phyloP scores from a whole-genome alignment of 2,888 invertebrate genomes.

The Apamea crenata region DNA sequence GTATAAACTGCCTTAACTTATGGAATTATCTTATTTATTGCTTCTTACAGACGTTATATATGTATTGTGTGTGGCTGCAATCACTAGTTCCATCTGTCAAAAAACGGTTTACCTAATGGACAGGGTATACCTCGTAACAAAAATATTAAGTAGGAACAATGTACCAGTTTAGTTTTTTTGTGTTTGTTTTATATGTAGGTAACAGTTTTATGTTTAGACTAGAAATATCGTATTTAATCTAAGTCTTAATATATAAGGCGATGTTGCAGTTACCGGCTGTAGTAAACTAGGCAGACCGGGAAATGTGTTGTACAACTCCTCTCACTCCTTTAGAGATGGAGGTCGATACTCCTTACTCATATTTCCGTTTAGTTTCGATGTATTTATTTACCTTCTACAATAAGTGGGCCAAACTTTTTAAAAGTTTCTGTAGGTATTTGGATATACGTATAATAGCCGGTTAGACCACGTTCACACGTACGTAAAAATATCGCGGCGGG shows the following conservation, averaged over 20 bases:
- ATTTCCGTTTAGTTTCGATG: conserved; percentile 23
- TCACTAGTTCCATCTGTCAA: too few relatives aligned
- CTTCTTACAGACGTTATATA: too few relatives aligned
- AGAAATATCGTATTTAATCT: conserved; percentile 9
- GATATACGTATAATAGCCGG: neutral
- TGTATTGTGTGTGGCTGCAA: too few relatives aligned
- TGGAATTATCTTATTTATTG: too few relatives aligned
- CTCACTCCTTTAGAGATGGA: conserved; percentile 57
- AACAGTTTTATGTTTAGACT: neutral
- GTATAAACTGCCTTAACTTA: too few relatives aligned
- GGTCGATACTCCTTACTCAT: conserved; percentile 40
- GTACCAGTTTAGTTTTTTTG: too few relatives aligned
- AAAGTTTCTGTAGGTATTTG: conserved; percentile 4
- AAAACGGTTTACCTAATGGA: too few relatives aligned
- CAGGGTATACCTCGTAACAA: too few relatives aligned
- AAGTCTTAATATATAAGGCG: conserved; percentile 11
- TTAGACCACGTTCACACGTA: neutral
- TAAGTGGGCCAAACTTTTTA: conserved; percentile 8
- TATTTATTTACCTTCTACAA: conserved; percentile 9
- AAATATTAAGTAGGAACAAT: too few relatives aligned
- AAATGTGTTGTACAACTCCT: conserved; percentile 45
- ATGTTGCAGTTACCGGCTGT: conserved; percentile 9
- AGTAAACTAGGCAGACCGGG: conserved; percentile 1
- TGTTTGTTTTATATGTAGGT: too few relatives aligned
- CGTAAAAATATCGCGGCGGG: neutral